Conservation (phyloP, 1,140 invertebrate species). For the Choristoneura fumiferana region DNA sequence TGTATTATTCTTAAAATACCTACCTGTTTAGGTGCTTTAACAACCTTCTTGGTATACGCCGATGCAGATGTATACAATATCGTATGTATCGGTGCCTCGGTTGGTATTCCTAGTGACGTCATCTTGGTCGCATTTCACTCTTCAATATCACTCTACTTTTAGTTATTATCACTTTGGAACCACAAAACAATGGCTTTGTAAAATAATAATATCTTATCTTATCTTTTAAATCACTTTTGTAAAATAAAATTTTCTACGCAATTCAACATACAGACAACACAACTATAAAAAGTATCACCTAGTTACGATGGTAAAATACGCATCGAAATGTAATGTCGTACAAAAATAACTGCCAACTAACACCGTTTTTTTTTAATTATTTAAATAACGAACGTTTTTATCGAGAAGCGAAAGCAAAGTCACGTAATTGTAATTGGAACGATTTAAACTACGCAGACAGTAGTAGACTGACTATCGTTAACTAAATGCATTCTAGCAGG, state of each 20-base stretch:
- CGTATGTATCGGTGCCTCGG: constrained; percentile 66
- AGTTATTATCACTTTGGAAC: neutral
- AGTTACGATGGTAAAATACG: neutral
- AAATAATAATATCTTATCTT: no score
- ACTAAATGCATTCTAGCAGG: constrained; percentile 26
- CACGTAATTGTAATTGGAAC: constrained; percentile 19
- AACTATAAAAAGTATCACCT: neutral
- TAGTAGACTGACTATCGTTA: constrained; percentile 29
- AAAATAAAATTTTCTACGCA: no score
- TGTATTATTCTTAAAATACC: no score
- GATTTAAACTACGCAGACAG: constrained; percentile 21
- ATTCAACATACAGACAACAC: neutral
- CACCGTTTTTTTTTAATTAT: neutral
- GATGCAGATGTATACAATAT: constrained; percentile 67
- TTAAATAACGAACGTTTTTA: no score
- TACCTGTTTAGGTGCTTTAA: constrained; percentile 53
- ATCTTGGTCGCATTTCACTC: constrained; percentile 37
- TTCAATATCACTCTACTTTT: neutral
- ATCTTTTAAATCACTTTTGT: no score
- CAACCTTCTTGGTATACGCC: constrained; percentile 56
- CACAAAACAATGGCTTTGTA: no score
- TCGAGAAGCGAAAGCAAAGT: constrained; percentile 8
- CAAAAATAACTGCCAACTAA: no score
- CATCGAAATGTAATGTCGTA: no score
- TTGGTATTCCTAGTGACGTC: constrained; percentile 68